Evolutionary conservation across 2,888 invertebrate genomes (phyloP), one percentile per base, ranked within the genome.

Genomic region (Euplexia lucipara): DNA sequence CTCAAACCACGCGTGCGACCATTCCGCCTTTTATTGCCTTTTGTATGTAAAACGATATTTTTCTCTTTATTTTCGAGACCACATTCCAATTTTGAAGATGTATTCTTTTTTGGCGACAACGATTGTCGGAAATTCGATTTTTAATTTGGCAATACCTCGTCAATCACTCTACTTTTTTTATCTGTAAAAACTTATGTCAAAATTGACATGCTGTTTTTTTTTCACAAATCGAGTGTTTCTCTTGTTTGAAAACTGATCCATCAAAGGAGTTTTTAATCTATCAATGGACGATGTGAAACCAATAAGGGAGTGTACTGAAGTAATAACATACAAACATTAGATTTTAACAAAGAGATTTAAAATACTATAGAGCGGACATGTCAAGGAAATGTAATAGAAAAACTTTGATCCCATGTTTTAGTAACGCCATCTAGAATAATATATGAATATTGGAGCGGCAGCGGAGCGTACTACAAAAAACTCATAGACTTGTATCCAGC

Each of bases 31-130:
- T 67, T 71, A 78, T 74, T 64, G 34, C 37, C 65, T 71, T 74
- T 74, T 70, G 68, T 69, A 70, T 78, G 71, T 62, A 70, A 51
- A 71, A 69, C 62, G 57, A 64, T 58, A 65, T 52, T 64, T 66
- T 70, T 8, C 44, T 56, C 45, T 68, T 65, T 59, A 42, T 52
- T 61, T 62, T 53, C 48, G 47, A 22, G 26, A 47, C 37, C 60
- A 30, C 54, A 26, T 79, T 56, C 68, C 62, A 60, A 71, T 65
- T 66, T 74, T 45, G 49, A 70, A 49, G 26, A 18, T 18, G 52
- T 60, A 64, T 52, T 39, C 16, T 10, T 14, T 45, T 32, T 39
- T 57, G 42, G 32, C 18, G 56, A n/a, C 8, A 34, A 63, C 30
- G 32, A 35, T n/a, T 6, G 54, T 26, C 14, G 37, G 42, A n/a